Base-by-base conservation (phyloP, 2,797 vertebrate species). In the Anguilla anguilla region DNA sequence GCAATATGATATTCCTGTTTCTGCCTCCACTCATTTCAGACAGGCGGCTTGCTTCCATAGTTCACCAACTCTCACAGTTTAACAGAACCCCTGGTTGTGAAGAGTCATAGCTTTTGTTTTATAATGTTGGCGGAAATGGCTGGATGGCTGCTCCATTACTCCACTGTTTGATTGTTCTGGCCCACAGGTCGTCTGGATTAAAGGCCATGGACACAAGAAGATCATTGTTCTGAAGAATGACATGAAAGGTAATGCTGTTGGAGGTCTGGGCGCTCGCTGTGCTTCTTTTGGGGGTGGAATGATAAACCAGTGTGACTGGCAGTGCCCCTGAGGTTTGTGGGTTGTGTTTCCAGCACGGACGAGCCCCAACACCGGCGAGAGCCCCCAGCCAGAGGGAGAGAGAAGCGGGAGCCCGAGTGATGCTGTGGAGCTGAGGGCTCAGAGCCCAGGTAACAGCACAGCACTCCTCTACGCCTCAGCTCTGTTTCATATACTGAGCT, bases 221-320 rank as follows among this genome's bases (percentile, higher is more conserved):
- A 99, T 99, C 93, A 97, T 99, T 86, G 99, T 99, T 92, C 95
- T 99, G 83, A 99, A 99, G 95, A 99, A 99, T 88, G 98, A 99
- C 94, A 99, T 99, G 99, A 99, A 98, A 97, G 97, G 98, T 99
- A 95, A 96, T 94, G 1, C 2, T 46, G 39, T 0, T 19, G 0
- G 83, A 82, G 0, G 9, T 0, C 0, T 39, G 43, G 43, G 13
- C 11, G 6, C 7, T 79, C 53, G 25, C 39, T 25, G 15, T 61
- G 31, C 46, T 15, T 28, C 1, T 19, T 25, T 31, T 7, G 2
- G 46, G 81, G n/a, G 59, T 11, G 17, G 35, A 7, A 17, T 72
- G 6, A 53, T 6, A 55, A 28, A 28, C 6, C 35, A 1, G 15
- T 19, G 39, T 85, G n/a, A 15, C 28, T 82, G 87, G 64, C 46